Evolutionary conservation across 1,140 invertebrate species (phyloP), one percentile per base, ranked within the genome.

Genomic region (Acromyrmex charruanus): DNA sequence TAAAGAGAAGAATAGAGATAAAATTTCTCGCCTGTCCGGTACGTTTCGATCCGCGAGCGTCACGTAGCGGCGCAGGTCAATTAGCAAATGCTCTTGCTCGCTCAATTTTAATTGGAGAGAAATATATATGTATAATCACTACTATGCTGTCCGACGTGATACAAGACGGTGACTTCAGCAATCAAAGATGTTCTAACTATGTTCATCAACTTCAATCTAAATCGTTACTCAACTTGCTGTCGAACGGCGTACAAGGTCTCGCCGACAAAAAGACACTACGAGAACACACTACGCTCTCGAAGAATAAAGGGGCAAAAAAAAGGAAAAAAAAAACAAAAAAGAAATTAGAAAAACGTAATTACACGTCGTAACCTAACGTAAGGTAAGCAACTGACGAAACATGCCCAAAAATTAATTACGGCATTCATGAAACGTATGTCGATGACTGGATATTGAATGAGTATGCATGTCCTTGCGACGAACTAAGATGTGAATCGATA

Each of bases 371-470:
- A 87, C 77, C 88, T 91, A 91, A 92, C 93, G 92, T 88, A 84
- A 93, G 92, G 90, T 91, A 94, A 94, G 93, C 93, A 94, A 94
- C 91, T 94, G 92, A 93, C 92, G 92, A 92, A 94, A 94, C 93
- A 94, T 94, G 94, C 94, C 93, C 94, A 94, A 94, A 93, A 94
- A 94, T 93, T 90, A 91, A 93, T 91, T 92, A 92, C 92, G 94
- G 93, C 93, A 94, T 94, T 94, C 93, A 93, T 71, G 89, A 87
- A 90, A 90, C 87, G 84, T 90, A 90, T 85, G 79, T 89, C 88
- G 84, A 86, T 53, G 84, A 88, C 87, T 87, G 80, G 66, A 87
- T 82, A 89, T 28, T 77, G 55, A 68, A 87, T 90, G 81, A 75
- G n/a, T 75, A 84, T 84, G 80, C 80, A 58, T 84, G 80, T 84